A percentile compares a stretch with the other conserved stretches of the same genome.
Evolutionary conservation across 2,113 vertebrate species (phyloP).

Genomic region (Channa argus): DNA sequence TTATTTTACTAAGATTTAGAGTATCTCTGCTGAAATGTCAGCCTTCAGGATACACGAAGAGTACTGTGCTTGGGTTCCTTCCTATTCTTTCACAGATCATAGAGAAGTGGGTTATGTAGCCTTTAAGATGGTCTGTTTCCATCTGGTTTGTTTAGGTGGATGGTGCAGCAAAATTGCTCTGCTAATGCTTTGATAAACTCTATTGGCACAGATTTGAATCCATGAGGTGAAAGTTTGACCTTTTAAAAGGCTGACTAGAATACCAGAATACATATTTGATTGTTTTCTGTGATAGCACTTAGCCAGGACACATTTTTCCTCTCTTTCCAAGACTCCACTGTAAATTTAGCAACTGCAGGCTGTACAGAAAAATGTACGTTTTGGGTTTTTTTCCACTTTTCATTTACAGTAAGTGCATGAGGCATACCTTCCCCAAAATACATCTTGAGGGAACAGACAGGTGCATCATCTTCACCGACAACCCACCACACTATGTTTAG

Average conservation of each 20-base stretch:
- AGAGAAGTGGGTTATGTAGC: conserved; percentile 33
- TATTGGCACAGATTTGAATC: conserved; percentile 78
- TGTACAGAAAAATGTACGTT: not conserved
- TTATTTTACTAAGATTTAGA: conserved; percentile 31
- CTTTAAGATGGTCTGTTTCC: conserved; percentile 59
- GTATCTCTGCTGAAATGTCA: conserved; percentile 19
- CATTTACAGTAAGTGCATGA: conserved; percentile 19
- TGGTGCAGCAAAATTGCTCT: conserved; percentile 74
- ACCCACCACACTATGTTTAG: not conserved
- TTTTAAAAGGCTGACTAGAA: conserved; percentile 81
- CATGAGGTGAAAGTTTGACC: conserved; percentile 77
- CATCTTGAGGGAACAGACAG: conserved; percentile 14
- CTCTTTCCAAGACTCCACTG: conserved; percentile 36
- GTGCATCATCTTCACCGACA: conserved; percentile 6
- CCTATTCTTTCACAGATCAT: conserved; percentile 51
- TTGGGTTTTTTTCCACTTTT: conserved; percentile 21
- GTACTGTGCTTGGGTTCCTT: conserved; percentile 14
- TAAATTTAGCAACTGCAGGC: conserved; percentile 23
- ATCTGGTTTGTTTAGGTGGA: conserved; percentile 48
- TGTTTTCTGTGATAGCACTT: conserved; percentile 71
- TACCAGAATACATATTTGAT: conserved; percentile 72
- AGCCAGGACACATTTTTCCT: conserved; percentile 42
- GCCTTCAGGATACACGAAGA: conserved; percentile 2
- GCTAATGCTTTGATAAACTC: conserved; percentile 81
- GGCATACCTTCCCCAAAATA: conserved; percentile 26